These are phyloP conservation scores for Darevskia mixta DNA, from an alignment of 2,797 vertebrate genomes.

Conservation along the genomic window DNA sequence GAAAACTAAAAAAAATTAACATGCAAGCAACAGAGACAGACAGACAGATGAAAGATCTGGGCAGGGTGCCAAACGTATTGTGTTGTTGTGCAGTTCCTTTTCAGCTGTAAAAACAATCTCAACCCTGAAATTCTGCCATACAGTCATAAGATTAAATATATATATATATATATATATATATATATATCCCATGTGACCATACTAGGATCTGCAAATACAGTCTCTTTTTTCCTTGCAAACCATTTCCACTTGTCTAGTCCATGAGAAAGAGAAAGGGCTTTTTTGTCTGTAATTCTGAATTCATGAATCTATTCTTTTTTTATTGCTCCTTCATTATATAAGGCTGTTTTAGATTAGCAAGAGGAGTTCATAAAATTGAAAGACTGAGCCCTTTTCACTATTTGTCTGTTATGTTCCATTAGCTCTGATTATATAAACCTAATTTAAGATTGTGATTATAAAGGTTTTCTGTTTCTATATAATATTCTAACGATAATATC, in stretches of 20 bases:
- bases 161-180: slow-evolving; percentile 35
- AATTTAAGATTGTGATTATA: slow-evolving; percentile 14
- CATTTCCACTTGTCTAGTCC: slow-evolving; percentile 33
- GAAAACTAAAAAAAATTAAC: slow-evolving; percentile 64
- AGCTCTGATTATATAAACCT: not conserved
- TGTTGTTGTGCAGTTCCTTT: slow-evolving; percentile 69
- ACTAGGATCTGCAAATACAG: slow-evolving; percentile 57
- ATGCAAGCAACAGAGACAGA: slow-evolving; percentile 62
- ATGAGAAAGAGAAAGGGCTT: not conserved
- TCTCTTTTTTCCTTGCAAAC: slow-evolving; percentile 34
- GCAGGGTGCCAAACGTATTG: slow-evolving; percentile 71
- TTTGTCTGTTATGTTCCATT: slow-evolving; percentile 10
- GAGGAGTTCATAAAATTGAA: slow-evolving; percentile 42
- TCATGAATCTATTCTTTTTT: slow-evolving; percentile 26
- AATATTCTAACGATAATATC: not conserved
- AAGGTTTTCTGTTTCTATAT: not conserved
- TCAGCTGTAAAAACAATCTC: slow-evolving; percentile 78
- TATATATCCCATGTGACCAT: slow-evolving; percentile 46
- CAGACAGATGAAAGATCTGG: slow-evolving; percentile 66
- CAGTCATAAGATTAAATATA: slow-evolving; percentile 62
- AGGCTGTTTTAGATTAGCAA: slow-evolving; percentile 25
- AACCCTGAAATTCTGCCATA: slow-evolving; percentile 70
- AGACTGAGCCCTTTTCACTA: slow-evolving; percentile 9
- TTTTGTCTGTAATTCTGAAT: slow-evolving; percentile 33
- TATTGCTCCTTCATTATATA: slow-evolving; percentile 37